These are phyloP conservation scores for Pseudomyrmex dendroicus DNA, from an alignment of 1,140 invertebrate species.

Conservation along the genomic window DNA sequence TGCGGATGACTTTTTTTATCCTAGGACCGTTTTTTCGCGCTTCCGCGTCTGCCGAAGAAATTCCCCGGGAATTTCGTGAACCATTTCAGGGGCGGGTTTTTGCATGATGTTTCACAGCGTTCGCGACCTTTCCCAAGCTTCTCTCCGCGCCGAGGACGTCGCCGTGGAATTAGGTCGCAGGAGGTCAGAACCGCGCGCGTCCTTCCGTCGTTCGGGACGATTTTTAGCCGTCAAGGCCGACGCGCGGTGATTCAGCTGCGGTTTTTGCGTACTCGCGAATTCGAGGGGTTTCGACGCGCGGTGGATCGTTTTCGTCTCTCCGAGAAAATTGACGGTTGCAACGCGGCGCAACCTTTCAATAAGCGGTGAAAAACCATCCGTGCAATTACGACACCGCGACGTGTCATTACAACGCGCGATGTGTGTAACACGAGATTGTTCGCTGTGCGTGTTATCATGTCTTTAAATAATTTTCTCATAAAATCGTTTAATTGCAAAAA, in stretches of 20 bases:
- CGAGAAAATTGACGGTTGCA: slow-evolving; percentile 7
- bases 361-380: neutral
- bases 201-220: slow-evolving; percentile 19
- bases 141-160: slow-evolving; percentile 60
- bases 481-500: neutral
- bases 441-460: too few species aligned
- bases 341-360: neutral
- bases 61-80: slow-evolving; percentile 72
- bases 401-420: neutral
- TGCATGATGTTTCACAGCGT: slow-evolving; percentile 75
- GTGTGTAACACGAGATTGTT: neutral
- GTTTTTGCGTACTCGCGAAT: slow-evolving; percentile 52
- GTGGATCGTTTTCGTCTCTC: neutral
- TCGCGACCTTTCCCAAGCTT: slow-evolving; percentile 80
- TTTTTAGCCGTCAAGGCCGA: slow-evolving; percentile 59
- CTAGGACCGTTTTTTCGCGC: slow-evolving; percentile 60
- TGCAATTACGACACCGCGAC: slow-evolving; percentile 19
- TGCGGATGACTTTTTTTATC: slow-evolving; percentile 78
- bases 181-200: slow-evolving; percentile 59
- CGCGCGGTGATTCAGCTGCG: slow-evolving; percentile 39
- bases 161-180: slow-evolving; percentile 65
- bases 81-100: slow-evolving; percentile 82
- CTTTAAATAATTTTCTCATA: neutral
- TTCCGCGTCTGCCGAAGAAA: slow-evolving; percentile 63
- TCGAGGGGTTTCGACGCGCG: neutral